Base-by-base conservation (phyloP, 2,113 vertebrate genomes). In the Lanius collurio region DNA sequence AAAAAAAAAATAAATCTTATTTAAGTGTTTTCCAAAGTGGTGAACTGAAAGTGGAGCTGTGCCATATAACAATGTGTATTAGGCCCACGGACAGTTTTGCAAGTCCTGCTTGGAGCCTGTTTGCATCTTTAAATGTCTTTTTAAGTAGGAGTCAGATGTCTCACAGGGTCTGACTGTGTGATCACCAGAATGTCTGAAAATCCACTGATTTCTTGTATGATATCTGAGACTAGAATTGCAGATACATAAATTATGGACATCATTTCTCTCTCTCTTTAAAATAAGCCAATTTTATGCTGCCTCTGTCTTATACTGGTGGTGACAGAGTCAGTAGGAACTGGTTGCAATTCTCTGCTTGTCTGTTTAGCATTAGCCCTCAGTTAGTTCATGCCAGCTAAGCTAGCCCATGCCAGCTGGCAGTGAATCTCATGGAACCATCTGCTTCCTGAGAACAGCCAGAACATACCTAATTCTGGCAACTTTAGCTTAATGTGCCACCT, bases 371-470 rank as follows among this genome's bases (percentile, higher is more conserved):
- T 91, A 95, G 85, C 47, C 87, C 59, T 93, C 16, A 15, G 76
- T 69, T 89, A 47, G 86, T 87, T 82, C 47, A 35, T 52, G 90
- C 95, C 88, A 90, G 84, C 78, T 92, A 76, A 91, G 31, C 57
- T 71, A 37, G 71, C 33, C 59, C 15, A 10, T 92, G 90, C 96
- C 96, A 97, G 87, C 82, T 97, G 93, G 93, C 90, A 83, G 31
- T 67, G 70, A 85, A 70, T 85, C 47, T 92, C 60, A 81, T 5
- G 8, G 85, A 94, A 81, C 95, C 90, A 95, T 96, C 93, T 96
- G 93, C 33, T 96, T 97, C 95, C 92, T 92, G 87, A 55, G 93
- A 93, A 97, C 92, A 93, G 88, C 87, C 88, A 96, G 96, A 90
- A 86, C 82, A 80, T 74, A 94, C 93, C 92, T 96, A 94, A 83